phyloP scores from a whole-genome alignment of 2,888 invertebrate genomes.

The Drosophila nigricruria region DNA sequence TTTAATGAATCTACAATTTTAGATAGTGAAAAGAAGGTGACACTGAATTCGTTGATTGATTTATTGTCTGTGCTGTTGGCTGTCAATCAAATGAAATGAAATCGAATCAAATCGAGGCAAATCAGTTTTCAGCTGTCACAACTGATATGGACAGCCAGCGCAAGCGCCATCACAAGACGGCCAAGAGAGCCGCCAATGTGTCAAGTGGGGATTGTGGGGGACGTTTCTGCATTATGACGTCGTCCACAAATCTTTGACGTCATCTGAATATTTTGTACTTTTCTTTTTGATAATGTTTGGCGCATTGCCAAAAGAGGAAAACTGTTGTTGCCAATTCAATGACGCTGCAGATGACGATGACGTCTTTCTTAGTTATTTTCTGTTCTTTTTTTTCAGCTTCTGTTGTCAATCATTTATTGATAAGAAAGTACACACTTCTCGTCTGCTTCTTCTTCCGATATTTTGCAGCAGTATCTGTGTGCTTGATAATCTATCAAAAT shows the following conservation, averaged over 20 bases:
- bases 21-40: conserved; percentile 19
- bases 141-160: conserved; percentile 11
- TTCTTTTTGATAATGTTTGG: conserved; percentile 12
- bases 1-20: background rate
- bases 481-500: conserved; percentile 44
- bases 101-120: conserved; percentile 11
- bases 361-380: conserved; percentile 17
- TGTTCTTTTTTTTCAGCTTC: background rate
- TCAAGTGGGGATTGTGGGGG: conserved; percentile 16
- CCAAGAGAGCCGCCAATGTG: conserved; percentile 5
- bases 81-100: conserved; percentile 38
- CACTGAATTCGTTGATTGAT: conserved; percentile 25
- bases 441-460: background rate
- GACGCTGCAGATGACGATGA: conserved; percentile 27
- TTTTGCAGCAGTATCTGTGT: conserved; percentile 5
- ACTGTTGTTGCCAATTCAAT: conserved; percentile 1
- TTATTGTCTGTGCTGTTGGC: conserved; percentile 31
- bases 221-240: conserved; percentile 17
- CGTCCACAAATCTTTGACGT: conserved; percentile 27
- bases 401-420: conserved; percentile 23
- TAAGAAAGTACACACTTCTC: conserved; percentile 10
- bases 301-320: conserved; percentile 10
- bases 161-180: conserved; percentile 17
- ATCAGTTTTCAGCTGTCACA: conserved; percentile 23
- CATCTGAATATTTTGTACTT: conserved; percentile 10